Conservation (phyloP, 2,113 vertebrate genomes). For the Dasypus novemcinctus region DNA sequence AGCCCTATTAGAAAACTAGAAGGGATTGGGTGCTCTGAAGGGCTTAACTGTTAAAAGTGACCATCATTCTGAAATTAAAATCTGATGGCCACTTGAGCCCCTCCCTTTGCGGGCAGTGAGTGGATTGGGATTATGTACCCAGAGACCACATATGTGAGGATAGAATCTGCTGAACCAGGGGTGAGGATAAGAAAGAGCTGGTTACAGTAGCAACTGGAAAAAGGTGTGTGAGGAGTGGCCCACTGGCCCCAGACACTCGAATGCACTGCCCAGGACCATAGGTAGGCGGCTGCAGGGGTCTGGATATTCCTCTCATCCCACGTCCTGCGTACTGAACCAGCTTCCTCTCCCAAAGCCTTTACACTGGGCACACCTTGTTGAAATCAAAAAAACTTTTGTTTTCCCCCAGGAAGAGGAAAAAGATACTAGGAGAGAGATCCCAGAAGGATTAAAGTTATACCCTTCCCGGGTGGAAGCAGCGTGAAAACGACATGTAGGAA, state of each 20-base stretch:
- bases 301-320: not conserved
- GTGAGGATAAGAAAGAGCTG: not conserved
- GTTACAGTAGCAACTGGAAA: not conserved
- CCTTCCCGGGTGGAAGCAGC: not conserved
- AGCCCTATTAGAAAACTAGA: not conserved
- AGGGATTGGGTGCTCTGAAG: not conserved
- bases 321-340: not conserved
- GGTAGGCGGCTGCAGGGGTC: not conserved
- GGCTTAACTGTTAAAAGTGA: not conserved
- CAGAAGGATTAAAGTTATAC: not conserved
- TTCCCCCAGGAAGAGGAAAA: not conserved
- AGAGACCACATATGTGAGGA: not conserved
- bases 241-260: not conserved
- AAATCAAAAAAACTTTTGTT: not conserved
- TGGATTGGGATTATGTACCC: not conserved
- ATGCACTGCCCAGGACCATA: not conserved
- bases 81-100: not conserved
- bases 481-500: not conserved
- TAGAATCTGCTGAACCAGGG: not conserved
- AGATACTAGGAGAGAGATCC: not conserved
- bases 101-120: not conserved
- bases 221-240: not conserved
- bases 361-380: not conserved
- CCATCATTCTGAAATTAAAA: not conserved
- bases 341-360: not conserved